Conservation (phyloP, 2,113 vertebrate species). For the Aramus guarauna region DNA sequence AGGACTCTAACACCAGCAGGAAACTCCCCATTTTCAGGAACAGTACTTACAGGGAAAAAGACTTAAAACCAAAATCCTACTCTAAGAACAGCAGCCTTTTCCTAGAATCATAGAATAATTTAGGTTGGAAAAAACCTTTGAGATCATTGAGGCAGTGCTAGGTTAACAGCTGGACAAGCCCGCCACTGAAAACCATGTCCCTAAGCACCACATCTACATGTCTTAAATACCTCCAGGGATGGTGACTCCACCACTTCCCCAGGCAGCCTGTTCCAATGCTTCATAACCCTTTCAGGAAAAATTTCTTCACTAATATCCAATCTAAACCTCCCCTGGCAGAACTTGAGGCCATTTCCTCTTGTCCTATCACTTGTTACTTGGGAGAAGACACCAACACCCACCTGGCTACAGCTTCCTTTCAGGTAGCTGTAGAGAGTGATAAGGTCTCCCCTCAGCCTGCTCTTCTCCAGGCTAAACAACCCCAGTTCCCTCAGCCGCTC, state of each 20-base stretch:
- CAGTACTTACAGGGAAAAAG: background rate
- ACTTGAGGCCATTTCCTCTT: background rate
- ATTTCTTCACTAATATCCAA: background rate
- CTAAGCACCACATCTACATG: fast-evolving
- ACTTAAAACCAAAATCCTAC: background rate
- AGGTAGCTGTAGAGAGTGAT: background rate
- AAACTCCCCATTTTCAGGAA: background rate
- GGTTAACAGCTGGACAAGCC: no score
- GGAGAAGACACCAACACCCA: background rate
- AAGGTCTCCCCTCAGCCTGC: background rate
- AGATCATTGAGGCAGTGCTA: background rate
- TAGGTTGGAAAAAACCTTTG: background rate
- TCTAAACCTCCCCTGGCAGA: background rate
- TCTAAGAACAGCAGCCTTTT: background rate
- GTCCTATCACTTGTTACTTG: background rate
- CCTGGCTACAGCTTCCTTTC: background rate
- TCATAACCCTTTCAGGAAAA: background rate
- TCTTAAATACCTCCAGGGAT: background rate
- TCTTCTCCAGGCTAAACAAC: background rate
- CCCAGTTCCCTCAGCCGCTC: background rate
- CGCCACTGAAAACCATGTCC: background rate
- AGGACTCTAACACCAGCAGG: background rate
- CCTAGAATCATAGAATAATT: background rate
- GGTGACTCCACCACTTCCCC: background rate
- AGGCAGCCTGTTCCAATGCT: background rate